A percentile compares a stretch with the other conserved stretches of the same genome.
Conservation (phyloP, 2,888 invertebrate species). For the Meteorus colon region DNA sequence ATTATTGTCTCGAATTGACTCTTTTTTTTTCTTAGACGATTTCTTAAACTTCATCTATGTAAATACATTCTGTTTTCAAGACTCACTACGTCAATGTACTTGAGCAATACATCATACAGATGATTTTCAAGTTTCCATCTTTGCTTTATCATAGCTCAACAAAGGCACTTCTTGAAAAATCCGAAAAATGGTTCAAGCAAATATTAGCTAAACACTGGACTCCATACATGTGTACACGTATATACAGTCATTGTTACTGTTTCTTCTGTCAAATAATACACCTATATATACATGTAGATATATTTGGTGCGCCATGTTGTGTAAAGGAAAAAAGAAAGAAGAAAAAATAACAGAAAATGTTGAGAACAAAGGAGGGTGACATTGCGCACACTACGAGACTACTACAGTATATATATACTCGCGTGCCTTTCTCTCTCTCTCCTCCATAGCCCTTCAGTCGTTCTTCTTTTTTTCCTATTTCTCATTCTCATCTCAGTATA, state of each 20-base stretch:
- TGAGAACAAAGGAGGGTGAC: constrained; percentile 66
- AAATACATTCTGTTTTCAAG: background rate
- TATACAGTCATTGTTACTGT: constrained; percentile 66
- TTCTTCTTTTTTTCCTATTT: constrained; percentile 34
- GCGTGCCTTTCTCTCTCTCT: constrained; percentile 43
- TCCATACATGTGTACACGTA: constrained; percentile 25
- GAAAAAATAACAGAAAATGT: background rate
- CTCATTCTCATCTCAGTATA: constrained; percentile 37
- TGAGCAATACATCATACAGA: background rate
- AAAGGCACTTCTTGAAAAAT: constrained; percentile 50
- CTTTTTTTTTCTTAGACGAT: too few relatives aligned
- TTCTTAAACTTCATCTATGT: too few relatives aligned
- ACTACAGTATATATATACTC: constrained; percentile 33
- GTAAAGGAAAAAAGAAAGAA: constrained; percentile 58
- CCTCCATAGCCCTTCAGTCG: constrained; percentile 36
- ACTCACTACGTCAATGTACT: background rate
- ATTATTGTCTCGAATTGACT: too few relatives aligned
- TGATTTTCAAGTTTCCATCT: background rate
- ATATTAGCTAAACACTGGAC: constrained; percentile 72
- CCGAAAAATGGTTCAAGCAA: constrained; percentile 65
- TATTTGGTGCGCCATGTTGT: constrained; percentile 52
- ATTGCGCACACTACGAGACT: constrained; percentile 47
- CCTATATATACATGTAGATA: constrained; percentile 38
- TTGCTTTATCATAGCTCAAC: background rate
- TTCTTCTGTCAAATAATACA: constrained; percentile 27